Evolutionary conservation across 2,797 vertebrate species (phyloP).

Genomic region (Cheirogaleus major): DNA sequence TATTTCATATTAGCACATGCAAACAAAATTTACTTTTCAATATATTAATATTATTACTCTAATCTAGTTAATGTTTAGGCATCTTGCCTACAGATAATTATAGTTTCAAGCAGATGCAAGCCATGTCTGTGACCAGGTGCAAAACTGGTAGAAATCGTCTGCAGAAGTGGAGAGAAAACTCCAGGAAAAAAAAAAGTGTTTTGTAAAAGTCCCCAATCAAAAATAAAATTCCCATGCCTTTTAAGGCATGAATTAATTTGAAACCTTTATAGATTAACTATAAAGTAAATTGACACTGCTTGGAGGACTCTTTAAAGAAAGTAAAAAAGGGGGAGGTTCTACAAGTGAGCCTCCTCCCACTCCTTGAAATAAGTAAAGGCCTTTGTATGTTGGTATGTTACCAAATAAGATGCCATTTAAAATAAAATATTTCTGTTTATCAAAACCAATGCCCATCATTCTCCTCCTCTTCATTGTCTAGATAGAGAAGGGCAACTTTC

Average conservation of each 20-base stretch:
- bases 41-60: neutral
- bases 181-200: slow-evolving; percentile 63
- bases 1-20: slow-evolving; percentile 68
- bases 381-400: neutral
- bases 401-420: slow-evolving; percentile 1
- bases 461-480: slow-evolving; percentile 90
- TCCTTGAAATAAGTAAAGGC: slow-evolving; percentile 13
- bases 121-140: slow-evolving; percentile 63
- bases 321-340: slow-evolving; percentile 8
- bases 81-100: slow-evolving; percentile 58
- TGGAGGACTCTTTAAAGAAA: slow-evolving; percentile 46
- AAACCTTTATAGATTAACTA: slow-evolving; percentile 47
- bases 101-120: slow-evolving; percentile 64
- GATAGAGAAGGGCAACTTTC: slow-evolving; percentile 91
- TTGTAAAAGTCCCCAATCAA: slow-evolving; percentile 51
- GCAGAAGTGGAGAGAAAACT: slow-evolving; percentile 31
- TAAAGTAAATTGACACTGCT: slow-evolving; percentile 25
- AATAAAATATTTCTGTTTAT: slow-evolving; percentile 48
- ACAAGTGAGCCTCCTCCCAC: neutral
- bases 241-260: slow-evolving; percentile 24
- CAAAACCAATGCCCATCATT: slow-evolving; percentile 87
- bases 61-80: slow-evolving; percentile 34
- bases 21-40: slow-evolving; percentile 67
- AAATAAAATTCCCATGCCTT: slow-evolving; percentile 36
- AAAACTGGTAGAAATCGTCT: slow-evolving; percentile 75